Conservation (phyloP, 2,113 vertebrate genomes). For the Prochilodus magdalenae region DNA sequence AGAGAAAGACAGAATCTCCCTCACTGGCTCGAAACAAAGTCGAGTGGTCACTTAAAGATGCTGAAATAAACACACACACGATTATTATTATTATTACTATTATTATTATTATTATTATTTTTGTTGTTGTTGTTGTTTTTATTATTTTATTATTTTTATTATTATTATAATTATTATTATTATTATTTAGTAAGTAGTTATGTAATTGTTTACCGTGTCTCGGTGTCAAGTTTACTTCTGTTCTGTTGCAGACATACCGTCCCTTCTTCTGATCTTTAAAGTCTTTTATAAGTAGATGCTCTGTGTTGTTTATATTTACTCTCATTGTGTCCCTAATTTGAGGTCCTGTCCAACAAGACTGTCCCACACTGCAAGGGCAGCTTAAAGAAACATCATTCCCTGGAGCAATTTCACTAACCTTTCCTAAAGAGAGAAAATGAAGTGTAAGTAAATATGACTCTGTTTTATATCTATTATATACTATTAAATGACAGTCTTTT, state of each 20-base stretch:
- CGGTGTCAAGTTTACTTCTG: neutral
- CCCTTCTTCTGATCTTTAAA: neutral
- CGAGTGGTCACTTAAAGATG: neutral
- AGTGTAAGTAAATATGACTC: neutral
- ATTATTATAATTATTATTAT: neutral
- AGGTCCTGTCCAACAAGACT: neutral
- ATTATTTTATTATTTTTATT: neutral
- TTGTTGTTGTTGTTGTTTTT: neutral
- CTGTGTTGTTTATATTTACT: neutral
- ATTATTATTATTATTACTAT: neutral
- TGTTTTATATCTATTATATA: too few species aligned
- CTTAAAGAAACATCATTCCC: neutral
- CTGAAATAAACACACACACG: neutral
- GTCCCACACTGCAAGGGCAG: neutral
- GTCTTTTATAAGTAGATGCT: neutral
- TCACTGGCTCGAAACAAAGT: neutral
- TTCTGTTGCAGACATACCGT: neutral
- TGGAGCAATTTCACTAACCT: neutral
- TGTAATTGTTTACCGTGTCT: neutral
- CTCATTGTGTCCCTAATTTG: neutral
- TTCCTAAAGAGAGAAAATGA: neutral
- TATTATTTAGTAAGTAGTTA: neutral
- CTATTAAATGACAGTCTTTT: neutral
- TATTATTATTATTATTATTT: neutral
- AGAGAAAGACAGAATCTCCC: slow-evolving; percentile 7